Evolutionary conservation across 2,113 vertebrate genomes (phyloP).

Genomic region (Caloenas nicobarica): DNA sequence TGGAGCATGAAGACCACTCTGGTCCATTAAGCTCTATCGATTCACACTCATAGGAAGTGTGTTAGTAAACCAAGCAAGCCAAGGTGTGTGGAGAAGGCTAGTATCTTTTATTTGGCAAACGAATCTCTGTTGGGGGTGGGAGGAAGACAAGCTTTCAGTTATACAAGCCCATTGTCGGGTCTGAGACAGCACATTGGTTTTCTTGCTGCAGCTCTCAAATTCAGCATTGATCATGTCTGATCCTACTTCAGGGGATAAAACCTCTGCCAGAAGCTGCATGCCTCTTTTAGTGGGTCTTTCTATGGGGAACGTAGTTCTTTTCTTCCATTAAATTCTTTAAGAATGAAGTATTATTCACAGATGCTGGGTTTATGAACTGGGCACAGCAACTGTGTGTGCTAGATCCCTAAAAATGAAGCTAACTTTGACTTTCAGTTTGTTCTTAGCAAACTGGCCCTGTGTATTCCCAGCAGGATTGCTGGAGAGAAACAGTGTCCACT

Average conservation of each 20-base stretch:
- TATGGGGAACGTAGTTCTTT: background rate
- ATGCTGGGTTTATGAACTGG: background rate
- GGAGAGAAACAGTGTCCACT: slow-evolving; percentile 24
- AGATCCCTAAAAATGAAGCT: background rate
- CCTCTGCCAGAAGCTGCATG: background rate
- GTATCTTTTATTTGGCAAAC: background rate
- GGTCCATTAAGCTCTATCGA: background rate
- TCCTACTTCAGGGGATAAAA: background rate
- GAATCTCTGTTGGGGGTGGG: background rate
- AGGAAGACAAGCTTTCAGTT: background rate
- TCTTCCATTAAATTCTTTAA: background rate
- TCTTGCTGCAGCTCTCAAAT: background rate
- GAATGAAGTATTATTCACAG: slow-evolving; percentile 9
- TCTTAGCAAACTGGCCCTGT: background rate
- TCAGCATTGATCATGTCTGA: background rate
- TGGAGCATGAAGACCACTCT: background rate
- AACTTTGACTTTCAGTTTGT: background rate
- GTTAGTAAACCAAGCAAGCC: background rate
- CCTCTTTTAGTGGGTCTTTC: background rate
- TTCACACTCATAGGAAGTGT: background rate
- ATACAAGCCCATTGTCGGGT: background rate
- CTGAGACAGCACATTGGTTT: background rate
- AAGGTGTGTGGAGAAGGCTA: background rate
- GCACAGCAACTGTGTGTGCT: background rate
- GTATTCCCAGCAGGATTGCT: slow-evolving; percentile 7